A percentile compares a stretch with the other conserved stretches of the same genome.
These are phyloP conservation scores for Graphium colonna DNA, from an alignment of 2,888 invertebrate genomes.

Conservation along the genomic window DNA sequence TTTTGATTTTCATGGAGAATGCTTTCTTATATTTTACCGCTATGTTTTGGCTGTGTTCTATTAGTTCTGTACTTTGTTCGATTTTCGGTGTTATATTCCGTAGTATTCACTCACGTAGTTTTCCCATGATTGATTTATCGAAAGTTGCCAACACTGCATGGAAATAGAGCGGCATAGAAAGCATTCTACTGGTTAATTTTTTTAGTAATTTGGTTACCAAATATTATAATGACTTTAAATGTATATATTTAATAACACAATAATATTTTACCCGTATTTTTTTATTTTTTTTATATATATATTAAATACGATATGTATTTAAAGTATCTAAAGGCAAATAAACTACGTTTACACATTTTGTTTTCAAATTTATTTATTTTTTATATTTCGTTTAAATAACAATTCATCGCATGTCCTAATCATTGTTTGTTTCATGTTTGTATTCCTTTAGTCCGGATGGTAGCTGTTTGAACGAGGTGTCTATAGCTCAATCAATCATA, in stretches of 20 bases:
- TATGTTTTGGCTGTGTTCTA: constrained; percentile 37
- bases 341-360: too few species aligned
- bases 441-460: constrained; percentile 67
- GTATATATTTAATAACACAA: constrained; percentile 15
- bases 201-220: background rate
- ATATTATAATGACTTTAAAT: constrained; percentile 5
- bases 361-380: constrained; percentile 24
- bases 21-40: constrained; percentile 63
- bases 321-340: too few species aligned
- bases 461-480: constrained; percentile 76
- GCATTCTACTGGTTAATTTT: constrained; percentile 63
- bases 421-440: constrained; percentile 40
- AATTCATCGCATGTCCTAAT: constrained; percentile 44
- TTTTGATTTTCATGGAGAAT: constrained; percentile 62
- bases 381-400: constrained; percentile 27
- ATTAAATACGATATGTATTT: too few species aligned
- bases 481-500: constrained; percentile 77
- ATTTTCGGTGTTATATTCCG: constrained; percentile 32
- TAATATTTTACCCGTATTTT: too few species aligned
- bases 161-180: constrained; percentile 50
- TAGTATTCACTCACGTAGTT: constrained; percentile 33
- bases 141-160: constrained; percentile 41
- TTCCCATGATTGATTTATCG: constrained; percentile 27
- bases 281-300: too few species aligned
- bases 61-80: constrained; percentile 25